Evolutionary conservation across 2,888 invertebrate genomes (phyloP).

Genomic region (Latrodectus elegans): DNA sequence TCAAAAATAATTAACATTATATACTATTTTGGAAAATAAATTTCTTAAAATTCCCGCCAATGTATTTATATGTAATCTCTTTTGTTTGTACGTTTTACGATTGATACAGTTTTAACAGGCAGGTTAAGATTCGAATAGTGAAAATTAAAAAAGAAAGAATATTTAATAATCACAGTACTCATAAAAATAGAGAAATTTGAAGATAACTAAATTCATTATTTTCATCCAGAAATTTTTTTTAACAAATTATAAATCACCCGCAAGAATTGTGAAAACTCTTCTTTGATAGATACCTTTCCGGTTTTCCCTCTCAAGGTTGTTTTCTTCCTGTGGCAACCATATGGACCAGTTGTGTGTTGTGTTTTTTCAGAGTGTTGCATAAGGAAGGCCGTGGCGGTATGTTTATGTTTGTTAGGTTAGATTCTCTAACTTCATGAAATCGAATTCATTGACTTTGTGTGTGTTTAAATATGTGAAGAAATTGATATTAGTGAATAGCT

Average conservation of each 20-base stretch:
- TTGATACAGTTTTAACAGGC: not conserved
- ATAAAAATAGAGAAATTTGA: not conserved
- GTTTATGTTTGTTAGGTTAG: slow-evolving; percentile 63
- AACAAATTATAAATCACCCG: too few relatives aligned
- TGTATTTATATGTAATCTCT: not conserved
- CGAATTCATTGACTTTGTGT: not conserved
- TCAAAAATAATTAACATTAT: not conserved
- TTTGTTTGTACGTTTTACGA: not conserved
- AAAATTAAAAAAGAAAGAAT: not conserved
- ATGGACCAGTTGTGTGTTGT: slow-evolving; percentile 51
- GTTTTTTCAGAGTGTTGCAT: slow-evolving; percentile 50
- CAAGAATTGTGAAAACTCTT: not conserved
- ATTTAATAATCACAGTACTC: not conserved
- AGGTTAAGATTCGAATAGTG: not conserved
- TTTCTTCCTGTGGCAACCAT: slow-evolving; percentile 48
- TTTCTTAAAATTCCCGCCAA: not conserved
- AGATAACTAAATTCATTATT: not conserved
- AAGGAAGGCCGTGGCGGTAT: slow-evolving; percentile 52
- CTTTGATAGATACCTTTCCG: slow-evolving; percentile 9
- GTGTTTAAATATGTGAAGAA: slow-evolving; percentile 34
- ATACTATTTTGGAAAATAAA: not conserved
- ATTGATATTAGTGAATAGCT: not conserved
- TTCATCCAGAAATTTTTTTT: not conserved
- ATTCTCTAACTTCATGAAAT: slow-evolving; percentile 16
- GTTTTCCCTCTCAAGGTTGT: slow-evolving; percentile 47